phyloP scores from a whole-genome alignment of 2,113 vertebrate genomes.

The Dermatemys mawii region DNA sequence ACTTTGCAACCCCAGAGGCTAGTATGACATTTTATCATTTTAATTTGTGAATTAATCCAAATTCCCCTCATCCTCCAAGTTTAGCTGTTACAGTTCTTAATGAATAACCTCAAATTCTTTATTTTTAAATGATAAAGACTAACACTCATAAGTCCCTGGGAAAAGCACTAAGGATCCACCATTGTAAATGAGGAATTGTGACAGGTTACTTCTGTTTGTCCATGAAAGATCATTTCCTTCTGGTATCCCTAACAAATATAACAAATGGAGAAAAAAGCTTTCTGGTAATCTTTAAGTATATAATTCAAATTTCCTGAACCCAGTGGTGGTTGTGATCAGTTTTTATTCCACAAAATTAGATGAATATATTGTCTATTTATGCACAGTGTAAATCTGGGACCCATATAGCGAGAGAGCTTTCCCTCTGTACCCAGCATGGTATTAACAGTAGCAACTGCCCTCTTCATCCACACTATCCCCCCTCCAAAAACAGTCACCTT shows the following conservation, averaged over 20 bases:
- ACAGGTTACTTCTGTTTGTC: constrained; percentile 17
- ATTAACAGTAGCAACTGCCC: not conserved
- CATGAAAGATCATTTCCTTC: constrained; percentile 22
- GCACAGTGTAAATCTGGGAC: not conserved
- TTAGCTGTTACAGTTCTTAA: constrained; percentile 1
- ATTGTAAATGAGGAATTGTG: constrained; percentile 38
- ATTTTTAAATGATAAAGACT: constrained; percentile 34
- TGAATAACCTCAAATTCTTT: constrained; percentile 20
- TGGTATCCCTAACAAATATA: constrained; percentile 30
- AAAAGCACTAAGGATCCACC: constrained; percentile 59
- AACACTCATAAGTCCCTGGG: constrained; percentile 28
- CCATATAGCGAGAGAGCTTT: not conserved
- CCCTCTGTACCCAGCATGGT: not conserved
- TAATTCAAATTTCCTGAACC: not conserved
- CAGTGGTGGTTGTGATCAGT: not conserved
- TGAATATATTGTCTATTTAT: not conserved
- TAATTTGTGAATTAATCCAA: constrained; percentile 10
- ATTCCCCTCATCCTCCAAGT: constrained; percentile 11
- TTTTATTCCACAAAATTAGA: not conserved
- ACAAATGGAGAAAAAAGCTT: not conserved
- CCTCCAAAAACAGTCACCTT: not conserved
- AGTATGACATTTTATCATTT: constrained; percentile 35
- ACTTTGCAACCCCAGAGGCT: not conserved
- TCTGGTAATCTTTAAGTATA: constrained; percentile 14
- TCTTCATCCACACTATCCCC: not conserved